Evolutionary conservation across 2,888 invertebrate genomes (phyloP), one percentile per base, ranked within the genome.

Genomic region (Aleiodes testaceus): DNA sequence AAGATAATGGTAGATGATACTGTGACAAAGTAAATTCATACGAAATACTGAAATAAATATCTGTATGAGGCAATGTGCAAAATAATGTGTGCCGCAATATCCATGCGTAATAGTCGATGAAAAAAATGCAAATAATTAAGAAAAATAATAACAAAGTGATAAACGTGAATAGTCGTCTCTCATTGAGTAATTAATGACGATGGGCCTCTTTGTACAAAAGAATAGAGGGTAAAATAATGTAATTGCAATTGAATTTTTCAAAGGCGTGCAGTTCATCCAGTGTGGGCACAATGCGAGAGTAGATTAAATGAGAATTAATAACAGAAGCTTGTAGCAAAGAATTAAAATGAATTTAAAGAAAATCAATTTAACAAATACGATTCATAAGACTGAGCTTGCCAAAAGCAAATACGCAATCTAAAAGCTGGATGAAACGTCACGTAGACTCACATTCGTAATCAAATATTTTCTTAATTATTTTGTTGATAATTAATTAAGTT

Each of bases 361-460:
- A 78, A 78, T 80, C 77, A 78, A 80, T 75, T 66, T 74, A 69
- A 70, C 65, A 74, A 76, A 72, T 63, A 74, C 77, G 78, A 81
- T 77, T 76, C 76, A 84, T 85, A 85, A 85, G 85, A 85, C 85
- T 85, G 85, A 85, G 79, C 82, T 84, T 83, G 79, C 80, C 81
- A 84, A 78, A 78, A 72, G 71, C 72, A 72, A 72, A 72, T 74
- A 77, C 70, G 75, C 77, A 77, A 74, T 70, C 55, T 74, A 76
- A 69, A 72, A 72, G 69, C 74, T 75, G 66, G 67, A 70, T 66
- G 70, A 75, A 36, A 69, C 71, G 72, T 72, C 70, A 70, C 64
- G 74, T 68, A 61, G 73, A 49, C 69, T 66, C 68, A 63, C 68
- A 74, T 74, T 70, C 68, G 52, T 74, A 50, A 66, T 52, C 59